Percentiles rank a stretch among this genome's conserved stretches.
These are phyloP conservation scores for Neopipo cinnamomea DNA, from an alignment of 2,113 vertebrate species.

Conservation along the genomic window DNA sequence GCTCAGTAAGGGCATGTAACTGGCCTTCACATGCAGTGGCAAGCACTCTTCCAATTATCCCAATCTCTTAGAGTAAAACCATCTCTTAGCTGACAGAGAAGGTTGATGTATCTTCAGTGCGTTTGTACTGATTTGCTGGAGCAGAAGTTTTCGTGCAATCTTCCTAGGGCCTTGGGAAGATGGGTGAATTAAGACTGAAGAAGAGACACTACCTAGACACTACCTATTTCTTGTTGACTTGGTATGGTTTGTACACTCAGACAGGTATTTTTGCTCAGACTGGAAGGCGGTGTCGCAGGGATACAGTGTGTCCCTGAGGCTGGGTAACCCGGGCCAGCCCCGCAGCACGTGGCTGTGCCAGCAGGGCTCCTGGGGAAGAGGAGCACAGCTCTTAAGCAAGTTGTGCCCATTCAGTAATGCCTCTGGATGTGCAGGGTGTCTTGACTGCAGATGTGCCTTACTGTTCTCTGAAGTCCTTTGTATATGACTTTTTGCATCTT, in stretches of 20 bases:
- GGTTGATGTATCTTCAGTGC: neutral
- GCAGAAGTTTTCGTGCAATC: neutral
- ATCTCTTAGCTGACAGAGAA: neutral
- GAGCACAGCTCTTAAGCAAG: neutral
- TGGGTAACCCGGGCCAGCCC: neutral
- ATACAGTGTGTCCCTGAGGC: neutral
- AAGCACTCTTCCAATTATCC: neutral
- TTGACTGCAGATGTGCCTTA: neutral
- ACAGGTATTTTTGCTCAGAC: neutral
- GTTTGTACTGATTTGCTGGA: neutral
- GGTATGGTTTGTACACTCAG: neutral
- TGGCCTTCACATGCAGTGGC: neutral
- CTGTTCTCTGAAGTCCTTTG: neutral
- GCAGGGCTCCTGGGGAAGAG: neutral
- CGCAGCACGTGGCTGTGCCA: neutral
- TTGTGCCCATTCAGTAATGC: neutral
- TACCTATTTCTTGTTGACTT: neutral
- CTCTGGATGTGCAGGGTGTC: neutral
- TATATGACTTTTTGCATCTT: neutral
- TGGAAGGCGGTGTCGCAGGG: rapidly evolving
- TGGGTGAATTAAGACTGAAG: neutral
- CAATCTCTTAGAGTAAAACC: neutral
- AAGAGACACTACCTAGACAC: neutral
- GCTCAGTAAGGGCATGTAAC: neutral
- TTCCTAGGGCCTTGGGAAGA: neutral